phyloP scores from a whole-genome alignment of 2,797 vertebrate species.

The Cryptoblepharus egeriae region DNA sequence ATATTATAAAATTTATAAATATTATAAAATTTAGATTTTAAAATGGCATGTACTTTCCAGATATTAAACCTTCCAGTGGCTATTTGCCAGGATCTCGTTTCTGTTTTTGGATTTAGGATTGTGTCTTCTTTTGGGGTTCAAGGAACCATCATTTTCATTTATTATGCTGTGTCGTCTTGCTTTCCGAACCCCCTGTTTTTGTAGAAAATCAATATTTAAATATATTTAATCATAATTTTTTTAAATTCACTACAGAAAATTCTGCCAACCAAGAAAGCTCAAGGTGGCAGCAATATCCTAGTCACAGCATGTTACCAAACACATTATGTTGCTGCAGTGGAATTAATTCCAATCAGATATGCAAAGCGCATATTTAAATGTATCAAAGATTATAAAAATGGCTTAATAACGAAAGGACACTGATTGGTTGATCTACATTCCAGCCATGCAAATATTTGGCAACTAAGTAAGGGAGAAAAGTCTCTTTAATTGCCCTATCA shows the following conservation, averaged over 20 bases:
- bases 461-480: conserved; percentile 60
- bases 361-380: conserved; percentile 58
- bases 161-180: no score
- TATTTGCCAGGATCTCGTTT: no score
- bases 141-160: no score
- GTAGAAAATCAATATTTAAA: no score
- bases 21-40: no score
- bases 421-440: conserved; percentile 56
- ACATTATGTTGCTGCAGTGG: background rate
- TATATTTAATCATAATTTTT: no score
- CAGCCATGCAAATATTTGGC: conserved; percentile 60
- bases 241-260: background rate
- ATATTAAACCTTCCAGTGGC: no score
- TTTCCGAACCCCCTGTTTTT: no score
- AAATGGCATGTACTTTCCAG: no score
- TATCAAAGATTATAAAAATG: conserved; percentile 53
- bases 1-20: no score
- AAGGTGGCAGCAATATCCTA: conserved; percentile 58
- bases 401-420: conserved; percentile 64
- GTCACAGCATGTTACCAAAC: conserved; percentile 51
- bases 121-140: no score
- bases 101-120: no score
- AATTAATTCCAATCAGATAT: conserved; percentile 53
- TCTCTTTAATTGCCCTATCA: conserved; percentile 59
- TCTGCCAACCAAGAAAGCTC: conserved; percentile 12